Evolutionary conservation across 2,113 vertebrate species (phyloP).

Genomic region (Todiramphus chloris): DNA sequence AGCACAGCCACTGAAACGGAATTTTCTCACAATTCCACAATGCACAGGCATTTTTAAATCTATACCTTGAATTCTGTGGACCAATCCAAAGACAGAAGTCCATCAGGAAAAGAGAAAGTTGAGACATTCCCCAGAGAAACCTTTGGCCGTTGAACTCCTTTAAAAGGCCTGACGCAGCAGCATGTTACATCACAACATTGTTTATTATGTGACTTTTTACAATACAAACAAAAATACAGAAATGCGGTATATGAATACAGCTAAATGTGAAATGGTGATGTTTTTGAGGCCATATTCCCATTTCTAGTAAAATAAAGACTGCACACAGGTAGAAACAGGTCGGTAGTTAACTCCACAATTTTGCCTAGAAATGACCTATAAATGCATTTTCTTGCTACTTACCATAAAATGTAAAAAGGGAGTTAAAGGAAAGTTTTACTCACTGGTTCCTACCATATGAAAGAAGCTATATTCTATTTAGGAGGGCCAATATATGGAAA

Average conservation of each 20-base stretch:
- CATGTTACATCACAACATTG: conserved; percentile 87
- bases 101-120: not conserved
- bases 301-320: conserved; percentile 84
- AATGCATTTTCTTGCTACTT: conserved; percentile 81
- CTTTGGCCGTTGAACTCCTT: not conserved
- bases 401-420: conserved; percentile 84
- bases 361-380: conserved; percentile 82
- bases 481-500: conserved; percentile 88
- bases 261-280: conserved; percentile 83
- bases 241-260: conserved; percentile 95
- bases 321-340: conserved; percentile 81
- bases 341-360: conserved; percentile 78
- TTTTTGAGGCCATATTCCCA: conserved; percentile 82
- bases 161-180: not conserved
- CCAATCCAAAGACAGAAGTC: not conserved
- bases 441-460: conserved; percentile 81
- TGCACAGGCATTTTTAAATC: not conserved
- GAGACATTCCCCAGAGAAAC: not conserved
- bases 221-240: conserved; percentile 99
- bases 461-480: conserved; percentile 88
- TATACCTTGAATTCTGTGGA: not conserved
- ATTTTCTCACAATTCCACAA: not conserved
- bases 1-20: fast-evolving
- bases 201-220: conserved; percentile 99
- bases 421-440: conserved; percentile 80